Evolutionary conservation across 1,140 invertebrate species (phyloP), one percentile per base, ranked within the genome.

Genomic region (Coboldia fuscipes): DNA sequence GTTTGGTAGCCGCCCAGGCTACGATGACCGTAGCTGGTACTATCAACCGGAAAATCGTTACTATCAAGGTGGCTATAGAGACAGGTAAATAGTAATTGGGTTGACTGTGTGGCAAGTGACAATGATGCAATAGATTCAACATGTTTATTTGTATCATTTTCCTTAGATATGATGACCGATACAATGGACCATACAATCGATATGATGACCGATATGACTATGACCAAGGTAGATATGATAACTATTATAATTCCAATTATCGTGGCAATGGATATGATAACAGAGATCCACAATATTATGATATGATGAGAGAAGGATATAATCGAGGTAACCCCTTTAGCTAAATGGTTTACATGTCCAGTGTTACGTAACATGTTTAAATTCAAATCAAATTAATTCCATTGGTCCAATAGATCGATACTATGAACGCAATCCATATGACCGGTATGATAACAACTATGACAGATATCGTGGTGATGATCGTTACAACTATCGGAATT

Each of bases 251-350:
- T 28, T 45, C 50, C 3, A 37, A 40, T 36, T 27, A 37, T 3
- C 54, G 52, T 14, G 56, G 56, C 22, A 51, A 57, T 34, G 54
- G 54, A 31, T 58, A 57, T 36, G 53, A 55, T 33, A 56, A 53
- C 41, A 42, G 50, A 27, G 51, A 56, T 27, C 26, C 42, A 10
- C 42, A 46, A 12, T 46, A 46, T 30, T 41, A 45, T 22, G 44
- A 49, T 41, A 46, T 44, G 6, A n/a, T n/a, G n/a, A n/a, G n/a
- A n/a, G n/a, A n/a, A n/a, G n/a, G n/a, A n/a, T n/a, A n/a, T n/a
- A n/a, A n/a, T n/a, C n/a, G n/a, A n/a, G n/a, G n/a, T n/a, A n/a
- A n/a, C n/a, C n/a, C n/a, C n/a, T n/a, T n/a, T n/a, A n/a, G n/a
- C n/a, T n/a, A n/a, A 24, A 24, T 8, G 7, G 23, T 7, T 8